A percentile compares a stretch with the other conserved stretches of the same genome.
phyloP scores from a whole-genome alignment of 2,888 invertebrate genomes.

The Taenaris catops region DNA sequence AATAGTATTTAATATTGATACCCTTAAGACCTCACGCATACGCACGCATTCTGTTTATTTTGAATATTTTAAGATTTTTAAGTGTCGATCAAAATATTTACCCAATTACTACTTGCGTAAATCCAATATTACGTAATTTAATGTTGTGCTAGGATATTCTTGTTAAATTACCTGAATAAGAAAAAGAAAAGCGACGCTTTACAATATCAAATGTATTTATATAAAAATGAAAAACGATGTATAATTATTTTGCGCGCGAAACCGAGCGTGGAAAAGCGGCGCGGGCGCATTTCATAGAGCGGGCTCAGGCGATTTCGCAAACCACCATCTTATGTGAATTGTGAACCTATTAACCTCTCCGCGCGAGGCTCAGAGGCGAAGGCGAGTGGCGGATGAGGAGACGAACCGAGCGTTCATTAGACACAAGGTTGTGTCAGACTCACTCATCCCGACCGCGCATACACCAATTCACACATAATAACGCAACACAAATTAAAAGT shows the following conservation, averaged over 20 bases:
- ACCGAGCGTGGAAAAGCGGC: conserved; percentile 60
- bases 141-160: too few species aligned
- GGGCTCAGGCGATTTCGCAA: conserved; percentile 68
- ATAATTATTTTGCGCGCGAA: conserved; percentile 46
- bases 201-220: too few species aligned
- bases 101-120: too few species aligned
- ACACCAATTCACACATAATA: conserved; percentile 19
- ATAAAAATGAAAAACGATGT: too few species aligned
- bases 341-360: conserved; percentile 80
- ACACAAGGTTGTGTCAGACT: conserved; percentile 63
- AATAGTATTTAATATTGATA: too few species aligned
- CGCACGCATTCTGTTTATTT: too few species aligned
- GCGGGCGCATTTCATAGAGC: conserved; percentile 46
- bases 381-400: conserved; percentile 75
- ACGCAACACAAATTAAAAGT: conserved; percentile 38
- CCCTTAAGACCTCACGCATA: too few species aligned
- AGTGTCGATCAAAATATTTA: too few species aligned
- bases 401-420: conserved; percentile 71
- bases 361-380: conserved; percentile 70
- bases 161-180: too few species aligned
- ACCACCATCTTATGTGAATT: conserved; percentile 78
- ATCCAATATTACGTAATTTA: too few species aligned
- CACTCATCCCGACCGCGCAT: conserved; percentile 42
- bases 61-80: too few species aligned
- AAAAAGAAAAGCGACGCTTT: too few species aligned